Evolutionary conservation across 2,888 invertebrate genomes (phyloP).

Genomic region (Labia minor): DNA sequence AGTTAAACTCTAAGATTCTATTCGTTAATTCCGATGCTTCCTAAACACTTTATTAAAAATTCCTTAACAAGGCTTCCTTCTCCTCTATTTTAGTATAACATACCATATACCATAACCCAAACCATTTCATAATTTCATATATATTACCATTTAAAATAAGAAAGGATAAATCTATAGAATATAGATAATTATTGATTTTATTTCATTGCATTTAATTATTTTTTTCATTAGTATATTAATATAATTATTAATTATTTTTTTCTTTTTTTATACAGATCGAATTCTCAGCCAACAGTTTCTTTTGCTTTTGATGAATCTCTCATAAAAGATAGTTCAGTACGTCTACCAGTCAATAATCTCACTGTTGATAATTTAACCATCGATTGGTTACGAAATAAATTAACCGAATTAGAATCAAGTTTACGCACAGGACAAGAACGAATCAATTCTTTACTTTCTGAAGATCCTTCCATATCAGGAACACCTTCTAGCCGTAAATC

Average conservation of each 20-base stretch:
- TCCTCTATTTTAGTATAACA: too few species aligned
- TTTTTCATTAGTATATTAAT: constrained; percentile 17
- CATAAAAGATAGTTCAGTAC: constrained; percentile 79
- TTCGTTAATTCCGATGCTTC: too few species aligned
- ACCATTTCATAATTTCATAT: too few species aligned
- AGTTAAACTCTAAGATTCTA: too few species aligned
- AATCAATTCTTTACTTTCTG: constrained; percentile 33
- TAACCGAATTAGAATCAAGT: constrained; percentile 66
- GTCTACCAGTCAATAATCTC: constrained; percentile 72
- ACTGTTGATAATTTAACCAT: constrained; percentile 88
- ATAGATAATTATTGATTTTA: too few species aligned
- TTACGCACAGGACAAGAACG: constrained; percentile 68
- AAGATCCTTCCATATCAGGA: constrained; percentile 13
- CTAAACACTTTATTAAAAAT: too few species aligned
- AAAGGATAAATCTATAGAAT: too few species aligned
- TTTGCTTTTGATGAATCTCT: constrained; percentile 81
- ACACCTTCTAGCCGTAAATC: constrained; percentile 16
- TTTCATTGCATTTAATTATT: too few species aligned
- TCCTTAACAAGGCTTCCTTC: too few species aligned
- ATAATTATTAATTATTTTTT: constrained; percentile 5
- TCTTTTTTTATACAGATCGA: constrained; percentile 49
- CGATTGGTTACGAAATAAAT: constrained; percentile 72
- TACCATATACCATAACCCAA: too few species aligned
- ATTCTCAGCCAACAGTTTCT: constrained; percentile 61
- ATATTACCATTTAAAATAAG: too few species aligned